These are phyloP conservation scores for Conger conger DNA, from an alignment of 2,113 vertebrate genomes.

Conservation along the genomic window DNA sequence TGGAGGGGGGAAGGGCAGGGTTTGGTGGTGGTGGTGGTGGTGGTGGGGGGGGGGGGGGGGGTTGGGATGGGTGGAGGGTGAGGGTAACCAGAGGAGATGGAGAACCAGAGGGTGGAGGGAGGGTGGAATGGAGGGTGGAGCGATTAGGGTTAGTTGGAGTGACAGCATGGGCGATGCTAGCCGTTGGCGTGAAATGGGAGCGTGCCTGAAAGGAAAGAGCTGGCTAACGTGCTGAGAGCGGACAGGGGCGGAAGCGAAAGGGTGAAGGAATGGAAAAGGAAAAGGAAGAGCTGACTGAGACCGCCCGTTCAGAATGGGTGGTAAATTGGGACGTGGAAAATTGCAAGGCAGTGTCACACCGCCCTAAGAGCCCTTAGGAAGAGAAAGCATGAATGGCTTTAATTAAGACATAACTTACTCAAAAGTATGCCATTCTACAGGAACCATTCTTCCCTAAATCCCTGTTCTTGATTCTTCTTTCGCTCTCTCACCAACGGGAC, in stretches of 20 bases:
- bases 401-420: neutral
- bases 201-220: neutral
- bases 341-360: neutral
- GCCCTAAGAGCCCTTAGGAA: neutral
- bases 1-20: conserved; percentile 23
- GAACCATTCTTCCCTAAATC: neutral
- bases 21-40: neutral
- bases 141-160: neutral
- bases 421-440: neutral
- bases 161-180: conserved; percentile 26
- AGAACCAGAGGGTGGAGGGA: neutral
- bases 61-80: neutral
- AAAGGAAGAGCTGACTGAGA: conserved; percentile 30
- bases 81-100: neutral
- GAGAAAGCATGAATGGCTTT: neutral
- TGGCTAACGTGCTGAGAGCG: neutral
- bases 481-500: no score
- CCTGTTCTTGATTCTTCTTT: neutral
- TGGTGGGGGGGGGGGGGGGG: neutral
- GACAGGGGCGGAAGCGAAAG: neutral
- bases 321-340: neutral
- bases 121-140: neutral
- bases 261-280: neutral
- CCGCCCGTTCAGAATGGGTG: conserved; percentile 41
- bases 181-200: conserved; percentile 23